Evolutionary conservation across 2,797 vertebrate genomes (phyloP).

Genomic region (Austrolebias charrua): DNA sequence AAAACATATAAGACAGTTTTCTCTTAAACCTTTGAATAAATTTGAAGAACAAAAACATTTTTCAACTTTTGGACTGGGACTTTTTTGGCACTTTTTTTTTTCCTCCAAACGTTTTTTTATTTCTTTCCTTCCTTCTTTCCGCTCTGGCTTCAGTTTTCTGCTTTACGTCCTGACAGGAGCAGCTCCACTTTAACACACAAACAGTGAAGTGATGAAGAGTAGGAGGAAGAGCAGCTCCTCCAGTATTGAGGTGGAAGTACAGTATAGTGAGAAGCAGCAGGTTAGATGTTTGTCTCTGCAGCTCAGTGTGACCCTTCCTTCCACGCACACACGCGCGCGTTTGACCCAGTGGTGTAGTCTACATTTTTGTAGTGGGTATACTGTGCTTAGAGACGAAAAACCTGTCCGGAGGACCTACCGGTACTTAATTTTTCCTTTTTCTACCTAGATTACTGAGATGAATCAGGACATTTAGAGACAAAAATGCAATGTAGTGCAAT

Average conservation of each 20-base stretch:
- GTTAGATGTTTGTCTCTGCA: constrained; percentile 9
- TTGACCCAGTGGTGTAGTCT: too few relatives aligned
- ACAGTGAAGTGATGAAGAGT: background rate
- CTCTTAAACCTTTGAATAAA: background rate
- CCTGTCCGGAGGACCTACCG: too few relatives aligned
- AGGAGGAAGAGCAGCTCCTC: too few relatives aligned
- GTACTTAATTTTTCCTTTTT: too few relatives aligned
- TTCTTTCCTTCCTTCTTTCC: constrained; percentile 9
- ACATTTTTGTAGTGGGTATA: too few relatives aligned
- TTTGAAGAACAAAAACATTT: background rate
- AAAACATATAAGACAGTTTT: background rate
- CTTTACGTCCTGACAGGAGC: constrained; percentile 19
- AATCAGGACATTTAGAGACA: too few relatives aligned
- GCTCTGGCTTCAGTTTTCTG: constrained; percentile 19
- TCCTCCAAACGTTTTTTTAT: background rate
- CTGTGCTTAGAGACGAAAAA: too few relatives aligned
- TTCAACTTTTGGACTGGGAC: background rate
- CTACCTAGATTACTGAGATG: too few relatives aligned
- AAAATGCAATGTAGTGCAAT: too few relatives aligned
- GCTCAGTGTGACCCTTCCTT: background rate
- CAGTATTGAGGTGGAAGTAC: too few relatives aligned
- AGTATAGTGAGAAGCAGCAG: background rate
- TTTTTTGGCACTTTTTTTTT: background rate
- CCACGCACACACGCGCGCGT: background rate
- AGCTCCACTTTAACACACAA: background rate